Evolutionary conservation across 2,888 invertebrate species (phyloP).

Genomic region (Chouioia cunea): DNA sequence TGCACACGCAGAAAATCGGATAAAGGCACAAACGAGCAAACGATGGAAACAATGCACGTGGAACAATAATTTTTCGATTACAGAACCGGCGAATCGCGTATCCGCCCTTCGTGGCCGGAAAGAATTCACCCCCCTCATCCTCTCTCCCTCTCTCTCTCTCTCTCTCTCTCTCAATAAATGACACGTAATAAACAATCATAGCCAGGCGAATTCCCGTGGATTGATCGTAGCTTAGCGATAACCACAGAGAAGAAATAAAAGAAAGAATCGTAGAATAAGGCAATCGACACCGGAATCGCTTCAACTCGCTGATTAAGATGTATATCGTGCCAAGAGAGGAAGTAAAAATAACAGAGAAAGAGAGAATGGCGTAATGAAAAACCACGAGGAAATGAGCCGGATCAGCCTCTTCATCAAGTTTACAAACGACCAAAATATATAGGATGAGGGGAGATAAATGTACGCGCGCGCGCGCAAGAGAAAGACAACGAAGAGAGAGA

Average conservation of each 20-base stretch:
- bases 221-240: slow-evolving; percentile 10
- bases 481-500: background rate
- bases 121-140: background rate
- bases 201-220: slow-evolving; percentile 29
- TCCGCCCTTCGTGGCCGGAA: slow-evolving; percentile 20
- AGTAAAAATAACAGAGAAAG: slow-evolving; percentile 1
- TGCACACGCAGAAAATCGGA: slow-evolving; percentile 6
- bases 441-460: background rate
- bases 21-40: slow-evolving; percentile 12
- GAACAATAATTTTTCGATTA: slow-evolving; percentile 39
- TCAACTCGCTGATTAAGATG: slow-evolving; percentile 15
- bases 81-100: slow-evolving; percentile 20
- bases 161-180: slow-evolving; percentile 17
- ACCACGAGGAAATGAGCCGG: slow-evolving; percentile 26
- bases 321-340: background rate
- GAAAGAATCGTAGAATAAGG: slow-evolving; percentile 27
- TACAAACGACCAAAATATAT: slow-evolving; percentile 5
- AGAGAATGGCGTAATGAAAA: slow-evolving; percentile 15
- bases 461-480: too few relatives aligned
- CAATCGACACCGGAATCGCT: slow-evolving; percentile 40
- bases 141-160: slow-evolving; percentile 7
- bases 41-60: slow-evolving; percentile 7
- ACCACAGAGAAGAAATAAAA: slow-evolving; percentile 32
- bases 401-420: slow-evolving; percentile 37
- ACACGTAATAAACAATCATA: slow-evolving; percentile 40